A percentile compares a stretch with the other conserved stretches of the same genome.
Evolutionary conservation across 2,888 invertebrate genomes (phyloP).

Genomic region (Chloroclystis v-ata): DNA sequence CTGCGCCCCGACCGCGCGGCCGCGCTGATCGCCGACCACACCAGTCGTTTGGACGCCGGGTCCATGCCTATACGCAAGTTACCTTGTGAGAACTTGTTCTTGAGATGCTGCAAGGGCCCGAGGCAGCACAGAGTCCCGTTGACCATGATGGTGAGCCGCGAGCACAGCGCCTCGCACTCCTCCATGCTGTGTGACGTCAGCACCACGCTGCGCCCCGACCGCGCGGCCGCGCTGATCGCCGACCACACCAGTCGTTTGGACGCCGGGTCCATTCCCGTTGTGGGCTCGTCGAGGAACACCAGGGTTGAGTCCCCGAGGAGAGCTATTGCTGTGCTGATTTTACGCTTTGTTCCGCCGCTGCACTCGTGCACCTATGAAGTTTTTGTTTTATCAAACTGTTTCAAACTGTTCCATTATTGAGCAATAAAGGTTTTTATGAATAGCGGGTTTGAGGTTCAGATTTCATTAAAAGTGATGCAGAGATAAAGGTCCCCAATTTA

Average conservation of each 20-base stretch:
- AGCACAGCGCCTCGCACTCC: conserved; percentile 90
- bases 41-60: no score
- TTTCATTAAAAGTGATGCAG: no score
- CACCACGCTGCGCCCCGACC: conserved; percentile 84
- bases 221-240: conserved; percentile 77
- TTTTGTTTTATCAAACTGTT: no score
- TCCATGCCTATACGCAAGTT: no score
- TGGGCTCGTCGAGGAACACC: conserved; percentile 83
- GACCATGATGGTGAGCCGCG: conserved; percentile 88
- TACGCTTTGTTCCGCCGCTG: conserved; percentile 86
- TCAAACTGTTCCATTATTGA: no score
- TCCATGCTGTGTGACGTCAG: conserved; percentile 83
- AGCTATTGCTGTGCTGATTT: conserved; percentile 85
- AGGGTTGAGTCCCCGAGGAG: conserved; percentile 83
- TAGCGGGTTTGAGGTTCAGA: no score
- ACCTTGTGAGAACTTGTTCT: conserved; percentile 79
- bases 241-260: conserved; percentile 90
- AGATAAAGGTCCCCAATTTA: no score
- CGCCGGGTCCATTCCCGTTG: conserved; percentile 88
- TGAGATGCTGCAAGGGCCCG: conserved; percentile 83
- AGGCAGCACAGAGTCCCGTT: conserved; percentile 83
- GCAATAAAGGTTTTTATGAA: no score
- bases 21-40: no score
- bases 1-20: conserved; percentile 77
- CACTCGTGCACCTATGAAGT: conserved; percentile 70